Conservation (phyloP, 2,797 vertebrate species). For the Malurus splendens region DNA sequence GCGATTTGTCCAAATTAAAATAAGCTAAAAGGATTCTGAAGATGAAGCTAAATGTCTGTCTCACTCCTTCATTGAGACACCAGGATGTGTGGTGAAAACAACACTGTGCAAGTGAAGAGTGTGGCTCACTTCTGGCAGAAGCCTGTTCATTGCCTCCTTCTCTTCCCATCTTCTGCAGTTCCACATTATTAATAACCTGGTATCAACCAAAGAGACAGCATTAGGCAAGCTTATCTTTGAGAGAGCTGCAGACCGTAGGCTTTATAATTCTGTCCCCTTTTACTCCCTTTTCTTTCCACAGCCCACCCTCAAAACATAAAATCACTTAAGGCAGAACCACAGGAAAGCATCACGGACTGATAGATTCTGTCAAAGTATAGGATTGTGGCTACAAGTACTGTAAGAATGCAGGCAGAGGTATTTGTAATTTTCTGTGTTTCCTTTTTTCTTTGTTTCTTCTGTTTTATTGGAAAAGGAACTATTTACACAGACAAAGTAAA, state of each 20-base stretch:
- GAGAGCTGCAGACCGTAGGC: background rate
- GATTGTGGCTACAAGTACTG: background rate
- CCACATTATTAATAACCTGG: background rate
- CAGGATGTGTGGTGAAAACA: rapidly evolving
- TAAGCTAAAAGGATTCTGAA: background rate
- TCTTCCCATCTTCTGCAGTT: background rate
- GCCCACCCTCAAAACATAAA: background rate
- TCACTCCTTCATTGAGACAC: background rate
- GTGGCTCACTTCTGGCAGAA: background rate
- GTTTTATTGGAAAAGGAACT: background rate
- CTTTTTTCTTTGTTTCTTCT: background rate
- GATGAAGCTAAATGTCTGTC: background rate
- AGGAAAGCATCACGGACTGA: background rate
- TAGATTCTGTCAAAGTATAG: background rate
- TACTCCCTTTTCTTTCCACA: background rate
- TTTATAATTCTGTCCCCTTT: background rate
- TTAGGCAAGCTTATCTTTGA: background rate
- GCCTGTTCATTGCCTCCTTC: background rate
- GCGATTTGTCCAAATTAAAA: background rate
- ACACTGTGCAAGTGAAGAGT: background rate
- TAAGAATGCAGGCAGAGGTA: background rate
- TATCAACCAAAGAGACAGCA: background rate
- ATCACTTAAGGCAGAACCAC: background rate
- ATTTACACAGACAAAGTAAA: background rate
- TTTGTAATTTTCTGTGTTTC: background rate